Evolutionary conservation across 2,888 invertebrate species (phyloP), one percentile per base, ranked within the genome.

Genomic region (Drosophila mercatorum): DNA sequence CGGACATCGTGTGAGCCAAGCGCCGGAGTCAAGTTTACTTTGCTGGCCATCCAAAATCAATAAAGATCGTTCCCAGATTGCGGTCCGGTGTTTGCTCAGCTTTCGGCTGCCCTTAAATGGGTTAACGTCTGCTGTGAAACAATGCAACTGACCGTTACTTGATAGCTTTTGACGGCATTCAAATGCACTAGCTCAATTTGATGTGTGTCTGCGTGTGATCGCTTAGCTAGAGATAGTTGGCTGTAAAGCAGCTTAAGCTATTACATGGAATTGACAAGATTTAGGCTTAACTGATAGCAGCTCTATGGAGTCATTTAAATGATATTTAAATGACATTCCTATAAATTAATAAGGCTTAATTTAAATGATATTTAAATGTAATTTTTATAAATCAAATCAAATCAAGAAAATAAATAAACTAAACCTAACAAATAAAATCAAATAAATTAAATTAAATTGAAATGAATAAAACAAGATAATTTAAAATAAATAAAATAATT

Each of bases 31-130:
- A 60, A 59, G 55, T 61, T 62, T 49, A 55, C 53, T 64, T 51
- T 46, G 38, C 68, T 51, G 69, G 60, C 78, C 73, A 88, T 72
- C 86, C 86, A 81, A 88, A 85, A 88, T 85, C 89, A 85, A 85
- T 85, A 85, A 85, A 85, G 89, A 89, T 85, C 76, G 72, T 73
- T 69, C 67, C 58, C 81, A 75, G 88, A 84, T 84, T 88, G 80
- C 57, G 62, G 44, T 28, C 53, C 80, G 71, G 80, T 78, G 72
- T 76, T 80, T 72, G 80, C 80, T 76, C 68, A 80, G 67, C 68
- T 80, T 78, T 80, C 65, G 61, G 62, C 68, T 63, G 36, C 81
- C 72, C 51, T 75, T 75, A 83, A 86, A 83, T 87, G 82, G 82
- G 87, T 83, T 82, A 82, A 82, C 26, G 7, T 12, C 10, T 34